phyloP scores from a whole-genome alignment of 2,888 invertebrate species.

The Ochropleura plecta region DNA sequence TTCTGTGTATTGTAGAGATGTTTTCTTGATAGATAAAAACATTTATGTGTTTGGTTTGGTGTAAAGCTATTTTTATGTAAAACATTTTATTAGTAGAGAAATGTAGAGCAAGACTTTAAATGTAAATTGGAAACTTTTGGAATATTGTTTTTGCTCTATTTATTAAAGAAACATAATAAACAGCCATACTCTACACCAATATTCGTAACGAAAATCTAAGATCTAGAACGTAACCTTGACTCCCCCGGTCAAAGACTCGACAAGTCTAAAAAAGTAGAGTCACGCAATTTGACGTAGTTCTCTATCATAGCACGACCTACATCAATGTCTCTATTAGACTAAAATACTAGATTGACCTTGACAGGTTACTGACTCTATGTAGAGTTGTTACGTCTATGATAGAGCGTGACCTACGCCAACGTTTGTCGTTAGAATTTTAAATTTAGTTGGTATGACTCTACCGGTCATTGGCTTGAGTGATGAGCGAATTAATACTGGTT shows the following conservation, averaged over 20 bases:
- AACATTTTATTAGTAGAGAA: not conserved
- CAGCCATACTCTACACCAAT: constrained; percentile 32
- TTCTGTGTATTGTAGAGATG: not conserved
- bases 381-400: constrained; percentile 49
- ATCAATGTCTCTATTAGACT: constrained; percentile 42
- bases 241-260: constrained; percentile 45
- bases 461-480: constrained; percentile 47
- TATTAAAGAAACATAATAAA: not conserved
- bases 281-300: constrained; percentile 19
- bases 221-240: constrained; percentile 52
- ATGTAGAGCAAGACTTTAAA: not conserved
- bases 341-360: constrained; percentile 52
- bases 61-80: not conserved
- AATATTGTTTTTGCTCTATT: not conserved
- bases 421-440: constrained; percentile 47
- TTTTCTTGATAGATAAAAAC: not conserved
- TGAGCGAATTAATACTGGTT: constrained; percentile 3
- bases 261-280: constrained; percentile 31
- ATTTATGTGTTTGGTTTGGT: not conserved
- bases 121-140: not conserved
- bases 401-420: constrained; percentile 54
- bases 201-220: constrained; percentile 39
- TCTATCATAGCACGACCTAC: constrained; percentile 52
- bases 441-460: constrained; percentile 48
- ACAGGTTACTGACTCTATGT: constrained; percentile 46